Conservation (phyloP, 2,113 vertebrate species). For the Pluvialis apricaria region DNA sequence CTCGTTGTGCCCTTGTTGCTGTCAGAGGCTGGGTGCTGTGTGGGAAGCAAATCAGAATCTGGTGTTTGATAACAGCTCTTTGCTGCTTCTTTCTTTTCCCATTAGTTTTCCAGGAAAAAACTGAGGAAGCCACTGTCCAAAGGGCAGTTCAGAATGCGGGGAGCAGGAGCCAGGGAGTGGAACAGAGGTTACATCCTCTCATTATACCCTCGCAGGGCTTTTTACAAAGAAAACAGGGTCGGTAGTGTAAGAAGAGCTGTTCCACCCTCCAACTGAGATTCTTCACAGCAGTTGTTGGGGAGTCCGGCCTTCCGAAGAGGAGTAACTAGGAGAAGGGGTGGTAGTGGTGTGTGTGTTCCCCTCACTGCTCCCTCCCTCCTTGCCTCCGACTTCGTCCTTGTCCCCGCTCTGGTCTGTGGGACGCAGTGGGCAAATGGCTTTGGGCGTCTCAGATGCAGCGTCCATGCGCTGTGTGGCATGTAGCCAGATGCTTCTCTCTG, state of each 20-base stretch:
- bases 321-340: not conserved
- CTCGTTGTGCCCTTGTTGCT: not conserved
- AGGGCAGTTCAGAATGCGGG: not conserved
- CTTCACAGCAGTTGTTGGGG: not conserved
- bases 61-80: not conserved
- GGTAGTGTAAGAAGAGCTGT: not conserved
- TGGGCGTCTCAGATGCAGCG: not conserved
- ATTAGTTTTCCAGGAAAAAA: not conserved
- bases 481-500: not conserved
- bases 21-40: not conserved
- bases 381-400: fast-evolving
- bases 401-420: not conserved
- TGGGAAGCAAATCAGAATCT: not conserved
- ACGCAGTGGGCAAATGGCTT: not conserved
- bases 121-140: not conserved
- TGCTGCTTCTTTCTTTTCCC: not conserved
- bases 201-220: not conserved
- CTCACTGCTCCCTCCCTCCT: fast-evolving
- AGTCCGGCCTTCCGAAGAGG: not conserved
- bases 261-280: not conserved
- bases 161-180: not conserved
- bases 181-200: not conserved
- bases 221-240: not conserved
- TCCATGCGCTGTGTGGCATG: not conserved
- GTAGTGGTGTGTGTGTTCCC: not conserved